phyloP scores from a whole-genome alignment of 2,113 vertebrate species.

The Echinops telfairi region DNA sequence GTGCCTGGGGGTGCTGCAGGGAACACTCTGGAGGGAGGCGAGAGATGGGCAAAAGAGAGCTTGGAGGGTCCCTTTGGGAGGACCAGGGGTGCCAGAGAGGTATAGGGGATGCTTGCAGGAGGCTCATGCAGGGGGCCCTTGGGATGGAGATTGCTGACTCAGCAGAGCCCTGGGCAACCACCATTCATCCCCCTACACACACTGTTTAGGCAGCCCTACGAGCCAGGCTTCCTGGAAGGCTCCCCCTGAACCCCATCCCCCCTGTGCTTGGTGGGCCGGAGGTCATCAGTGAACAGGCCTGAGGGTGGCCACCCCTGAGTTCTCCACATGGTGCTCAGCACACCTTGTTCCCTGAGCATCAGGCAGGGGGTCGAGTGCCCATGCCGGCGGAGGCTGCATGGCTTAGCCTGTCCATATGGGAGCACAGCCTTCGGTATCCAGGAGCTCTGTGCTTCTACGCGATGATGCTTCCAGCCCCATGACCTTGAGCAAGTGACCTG shows the following conservation, averaged over 20 bases:
- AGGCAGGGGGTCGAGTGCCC: background rate
- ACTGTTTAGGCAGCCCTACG: background rate
- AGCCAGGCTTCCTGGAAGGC: background rate
- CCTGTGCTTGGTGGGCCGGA: background rate
- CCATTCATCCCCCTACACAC: too few relatives aligned
- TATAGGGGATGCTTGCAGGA: background rate
- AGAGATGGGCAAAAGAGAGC: background rate
- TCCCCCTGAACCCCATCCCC: background rate
- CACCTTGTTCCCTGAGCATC: background rate
- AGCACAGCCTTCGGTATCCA: background rate
- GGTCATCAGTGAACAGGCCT: background rate
- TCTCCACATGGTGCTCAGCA: background rate
- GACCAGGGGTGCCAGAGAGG: background rate
- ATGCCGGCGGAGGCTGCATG: background rate
- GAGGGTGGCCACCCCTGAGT: background rate
- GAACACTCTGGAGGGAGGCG: background rate
- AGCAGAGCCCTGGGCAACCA: background rate
- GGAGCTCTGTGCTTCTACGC: background rate
- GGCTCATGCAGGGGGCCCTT: background rate
- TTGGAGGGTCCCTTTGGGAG: background rate
- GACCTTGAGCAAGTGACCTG: conserved; percentile 40
- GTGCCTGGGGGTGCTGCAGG: background rate
- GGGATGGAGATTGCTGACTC: conserved; percentile 21
- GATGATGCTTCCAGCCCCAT: background rate
- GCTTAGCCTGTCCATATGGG: background rate